Percentiles rank a stretch among this genome's conserved stretches.
phyloP scores from a whole-genome alignment of 2,888 invertebrate species.

The Sclerodermus sp. region DNA sequence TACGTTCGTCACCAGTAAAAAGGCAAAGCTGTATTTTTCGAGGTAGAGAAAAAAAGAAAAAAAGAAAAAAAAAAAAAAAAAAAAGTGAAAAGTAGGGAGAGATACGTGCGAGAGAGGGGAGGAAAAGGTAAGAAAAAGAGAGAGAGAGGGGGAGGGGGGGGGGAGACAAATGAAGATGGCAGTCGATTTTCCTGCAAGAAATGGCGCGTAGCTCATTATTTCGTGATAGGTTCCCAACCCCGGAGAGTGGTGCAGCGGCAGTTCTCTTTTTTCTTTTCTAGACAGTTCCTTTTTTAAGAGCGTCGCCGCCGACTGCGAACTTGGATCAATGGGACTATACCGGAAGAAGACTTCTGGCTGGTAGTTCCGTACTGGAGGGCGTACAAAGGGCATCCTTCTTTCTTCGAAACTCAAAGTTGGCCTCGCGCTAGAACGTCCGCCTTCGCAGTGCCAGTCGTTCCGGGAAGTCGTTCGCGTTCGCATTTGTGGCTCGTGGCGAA shows the following conservation, averaged over 20 bases:
- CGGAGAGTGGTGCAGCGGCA: background rate
- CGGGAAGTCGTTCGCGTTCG: slow-evolving; percentile 11
- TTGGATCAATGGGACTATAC: slow-evolving; percentile 25
- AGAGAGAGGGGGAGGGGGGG: background rate
- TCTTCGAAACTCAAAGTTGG: slow-evolving; percentile 22
- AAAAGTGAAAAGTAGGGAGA: background rate
- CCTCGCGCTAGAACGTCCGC: background rate
- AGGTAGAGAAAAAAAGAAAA: no score
- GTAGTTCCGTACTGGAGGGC: slow-evolving; percentile 12
- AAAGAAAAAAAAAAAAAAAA: no score
- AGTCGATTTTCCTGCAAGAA: slow-evolving; percentile 5
- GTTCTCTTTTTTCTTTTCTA: slow-evolving; percentile 8
- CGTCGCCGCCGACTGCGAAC: slow-evolving; percentile 14
- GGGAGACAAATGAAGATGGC: slow-evolving; percentile 15
- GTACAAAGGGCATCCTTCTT: slow-evolving; percentile 30
- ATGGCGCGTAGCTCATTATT: slow-evolving; percentile 27
- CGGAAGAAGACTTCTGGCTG: slow-evolving; percentile 22
- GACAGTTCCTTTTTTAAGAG: background rate
- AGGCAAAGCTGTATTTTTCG: no score
- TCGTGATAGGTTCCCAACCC: slow-evolving; percentile 17
- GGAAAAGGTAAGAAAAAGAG: background rate
- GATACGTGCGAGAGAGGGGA: slow-evolving; percentile 6
- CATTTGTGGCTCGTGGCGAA: slow-evolving; percentile 10
- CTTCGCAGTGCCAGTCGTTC: slow-evolving; percentile 1
- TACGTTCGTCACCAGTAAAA: no score